Evolutionary conservation across 2,888 invertebrate species (phyloP).

Genomic region (Tetranychus piercei): DNA sequence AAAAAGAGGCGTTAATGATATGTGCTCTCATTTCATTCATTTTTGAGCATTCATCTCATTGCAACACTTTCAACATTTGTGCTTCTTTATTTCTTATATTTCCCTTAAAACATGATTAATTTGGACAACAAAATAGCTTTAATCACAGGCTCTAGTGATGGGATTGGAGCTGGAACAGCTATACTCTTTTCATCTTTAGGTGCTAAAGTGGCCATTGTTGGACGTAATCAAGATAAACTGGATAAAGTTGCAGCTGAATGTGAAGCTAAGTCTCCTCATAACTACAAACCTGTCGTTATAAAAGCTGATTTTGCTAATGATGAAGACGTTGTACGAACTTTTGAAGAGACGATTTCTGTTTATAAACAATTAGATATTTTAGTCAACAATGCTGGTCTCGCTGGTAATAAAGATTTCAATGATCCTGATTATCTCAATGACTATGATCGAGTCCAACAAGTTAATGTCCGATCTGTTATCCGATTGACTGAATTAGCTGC

Average conservation of each 20-base stretch:
- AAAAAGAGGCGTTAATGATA: no score
- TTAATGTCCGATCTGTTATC: constrained; percentile 15
- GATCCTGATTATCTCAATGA: not conserved
- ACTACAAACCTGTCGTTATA: not conserved
- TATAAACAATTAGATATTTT: constrained; percentile 15
- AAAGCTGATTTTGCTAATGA: not conserved
- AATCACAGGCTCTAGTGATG: constrained; percentile 2
- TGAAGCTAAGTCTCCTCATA: not conserved
- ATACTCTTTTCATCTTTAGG: not conserved
- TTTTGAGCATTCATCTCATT: not conserved
- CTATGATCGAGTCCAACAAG: constrained; percentile 3
- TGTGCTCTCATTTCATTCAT: no score
- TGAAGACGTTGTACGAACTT: not conserved
- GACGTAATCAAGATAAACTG: not conserved
- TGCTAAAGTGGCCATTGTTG: constrained; percentile 5
- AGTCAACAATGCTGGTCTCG: constrained; percentile 16
- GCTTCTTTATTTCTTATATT: not conserved
- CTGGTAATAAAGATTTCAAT: not conserved
- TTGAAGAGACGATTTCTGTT: constrained; percentile 5
- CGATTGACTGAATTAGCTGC: constrained; percentile 11
- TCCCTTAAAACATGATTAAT: not conserved
- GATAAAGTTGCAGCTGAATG: not conserved
- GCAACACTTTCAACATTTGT: not conserved
- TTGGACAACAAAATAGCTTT: not conserved
- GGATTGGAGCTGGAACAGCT: not conserved